A percentile compares a stretch with the other conserved stretches of the same genome.
phyloP scores from a whole-genome alignment of 2,888 invertebrate genomes.

The Drosophila algonquin region DNA sequence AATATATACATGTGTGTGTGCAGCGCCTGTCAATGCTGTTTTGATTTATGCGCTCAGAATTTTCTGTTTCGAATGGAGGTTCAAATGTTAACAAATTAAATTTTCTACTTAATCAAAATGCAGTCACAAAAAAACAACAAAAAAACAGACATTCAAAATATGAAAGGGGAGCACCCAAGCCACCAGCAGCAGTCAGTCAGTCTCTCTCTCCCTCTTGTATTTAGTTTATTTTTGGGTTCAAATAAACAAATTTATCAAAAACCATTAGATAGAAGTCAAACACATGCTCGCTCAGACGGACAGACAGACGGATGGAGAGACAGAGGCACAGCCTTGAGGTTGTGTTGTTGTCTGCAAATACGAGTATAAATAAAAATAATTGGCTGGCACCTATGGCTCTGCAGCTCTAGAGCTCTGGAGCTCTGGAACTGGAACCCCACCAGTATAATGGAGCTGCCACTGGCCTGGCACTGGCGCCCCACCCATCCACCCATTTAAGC shows the following conservation, averaged over 20 bases:
- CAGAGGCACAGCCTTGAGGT: conserved; percentile 62
- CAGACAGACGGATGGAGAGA: conserved; percentile 16
- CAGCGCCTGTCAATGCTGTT: conserved; percentile 52
- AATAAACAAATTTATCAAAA: conserved; percentile 72
- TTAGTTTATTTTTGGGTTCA: conserved; percentile 67
- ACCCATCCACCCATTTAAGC: neutral
- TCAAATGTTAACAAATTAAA: conserved; percentile 69
- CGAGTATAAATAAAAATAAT: conserved; percentile 59
- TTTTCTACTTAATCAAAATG: conserved; percentile 76
- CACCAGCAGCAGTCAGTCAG: conserved; percentile 21
- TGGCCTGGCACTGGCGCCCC: conserved; percentile 4
- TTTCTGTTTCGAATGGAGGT: conserved; percentile 32
- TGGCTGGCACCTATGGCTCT: conserved; percentile 40
- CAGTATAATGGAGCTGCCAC: neutral
- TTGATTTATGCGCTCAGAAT: conserved; percentile 67
- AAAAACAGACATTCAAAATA: conserved; percentile 47
- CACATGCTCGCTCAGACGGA: conserved; percentile 5
- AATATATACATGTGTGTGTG: neutral
- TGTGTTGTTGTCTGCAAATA: conserved; percentile 45
- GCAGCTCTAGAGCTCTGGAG: too few relatives aligned
- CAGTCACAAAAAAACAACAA: conserved; percentile 35
- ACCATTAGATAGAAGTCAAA: conserved; percentile 67
- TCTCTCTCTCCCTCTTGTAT: conserved; percentile 17
- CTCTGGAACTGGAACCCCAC: conserved; percentile 17
- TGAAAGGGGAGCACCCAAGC: conserved; percentile 57